Evolutionary conservation across 2,113 vertebrate species (phyloP).

Genomic region (Himantopus leucocephalus): DNA sequence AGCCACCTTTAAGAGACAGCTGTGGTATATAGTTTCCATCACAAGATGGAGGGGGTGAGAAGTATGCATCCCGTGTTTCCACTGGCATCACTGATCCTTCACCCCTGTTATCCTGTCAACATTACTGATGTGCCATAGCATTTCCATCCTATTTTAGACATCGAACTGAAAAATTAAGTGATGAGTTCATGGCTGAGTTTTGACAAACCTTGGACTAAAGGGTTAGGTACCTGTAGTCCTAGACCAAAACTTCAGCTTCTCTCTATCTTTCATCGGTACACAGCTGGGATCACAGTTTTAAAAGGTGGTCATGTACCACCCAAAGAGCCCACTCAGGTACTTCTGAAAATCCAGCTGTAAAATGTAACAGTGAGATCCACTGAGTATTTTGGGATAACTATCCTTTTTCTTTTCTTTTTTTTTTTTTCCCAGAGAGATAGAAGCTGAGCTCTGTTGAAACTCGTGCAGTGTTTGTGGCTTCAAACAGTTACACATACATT

Average conservation of each 20-base stretch:
- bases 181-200: neutral
- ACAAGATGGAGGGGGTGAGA: neutral
- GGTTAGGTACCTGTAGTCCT: neutral
- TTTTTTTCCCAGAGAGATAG: rapidly evolving
- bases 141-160: neutral
- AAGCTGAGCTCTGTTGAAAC: neutral
- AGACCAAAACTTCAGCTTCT: neutral
- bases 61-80: neutral
- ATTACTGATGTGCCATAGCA: neutral
- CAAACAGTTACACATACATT: neutral
- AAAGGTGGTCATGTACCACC: neutral
- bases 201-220: neutral
- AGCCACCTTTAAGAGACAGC: neutral
- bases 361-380: neutral
- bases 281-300: neutral
- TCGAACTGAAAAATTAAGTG: neutral
- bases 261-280: neutral
- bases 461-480: neutral
- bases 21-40: neutral
- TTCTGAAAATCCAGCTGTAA: neutral
- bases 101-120: neutral
- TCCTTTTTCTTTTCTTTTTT: neutral
- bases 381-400: neutral
- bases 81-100: neutral
- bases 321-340: neutral